Evolutionary conservation across 2,797 vertebrate species (phyloP).

Genomic region (Cryptoblepharus egeriae): DNA sequence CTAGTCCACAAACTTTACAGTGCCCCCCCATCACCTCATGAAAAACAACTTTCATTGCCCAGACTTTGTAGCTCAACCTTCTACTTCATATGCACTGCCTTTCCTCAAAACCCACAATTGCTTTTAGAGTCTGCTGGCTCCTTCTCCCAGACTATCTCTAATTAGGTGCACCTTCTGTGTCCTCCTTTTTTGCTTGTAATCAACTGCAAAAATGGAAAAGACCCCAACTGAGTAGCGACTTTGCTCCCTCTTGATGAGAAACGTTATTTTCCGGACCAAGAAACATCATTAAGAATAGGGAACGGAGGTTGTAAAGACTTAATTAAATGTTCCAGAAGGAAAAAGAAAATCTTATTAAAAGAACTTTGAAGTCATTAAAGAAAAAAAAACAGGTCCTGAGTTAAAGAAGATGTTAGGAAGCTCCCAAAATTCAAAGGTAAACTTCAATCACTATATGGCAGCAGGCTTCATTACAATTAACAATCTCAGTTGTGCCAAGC

Average conservation of each 20-base stretch:
- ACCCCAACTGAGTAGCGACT: constrained; percentile 31
- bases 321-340: constrained; percentile 26
- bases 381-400: not conserved
- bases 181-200: constrained; percentile 32
- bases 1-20: not conserved
- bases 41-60: constrained; percentile 7
- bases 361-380: constrained; percentile 18
- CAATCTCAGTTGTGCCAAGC: not conserved
- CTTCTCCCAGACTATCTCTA: not conserved
- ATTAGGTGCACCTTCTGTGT: constrained; percentile 26
- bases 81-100: not conserved
- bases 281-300: constrained; percentile 12
- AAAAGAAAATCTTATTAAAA: not conserved
- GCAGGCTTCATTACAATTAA: not conserved
- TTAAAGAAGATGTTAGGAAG: not conserved
- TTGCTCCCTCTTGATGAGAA: constrained; percentile 29
- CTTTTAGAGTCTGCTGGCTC: not conserved
- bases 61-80: constrained; percentile 41
- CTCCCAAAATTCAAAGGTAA: not conserved
- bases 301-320: constrained; percentile 43
- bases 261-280: constrained; percentile 29
- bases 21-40: not conserved
- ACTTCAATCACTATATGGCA: not conserved
- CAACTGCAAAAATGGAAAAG: constrained; percentile 54
- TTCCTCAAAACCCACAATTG: not conserved